Evolutionary conservation across 1,140 invertebrate species (phyloP).

Genomic region (Danaus melanippus): DNA sequence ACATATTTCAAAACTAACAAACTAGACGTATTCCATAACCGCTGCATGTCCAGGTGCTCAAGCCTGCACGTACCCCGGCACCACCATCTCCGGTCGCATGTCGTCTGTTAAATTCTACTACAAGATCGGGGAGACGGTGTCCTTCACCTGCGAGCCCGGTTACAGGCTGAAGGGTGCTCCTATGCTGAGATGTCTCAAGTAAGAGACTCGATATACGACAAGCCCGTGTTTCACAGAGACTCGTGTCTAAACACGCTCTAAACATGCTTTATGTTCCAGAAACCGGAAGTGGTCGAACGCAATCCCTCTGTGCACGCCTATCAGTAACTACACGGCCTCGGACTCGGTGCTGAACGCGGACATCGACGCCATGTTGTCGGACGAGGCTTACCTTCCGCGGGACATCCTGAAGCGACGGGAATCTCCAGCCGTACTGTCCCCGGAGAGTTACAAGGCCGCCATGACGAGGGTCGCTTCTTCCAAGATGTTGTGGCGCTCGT

Average conservation of each 20-base stretch:
- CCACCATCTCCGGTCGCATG: conserved; percentile 86
- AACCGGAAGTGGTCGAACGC: conserved; percentile 90
- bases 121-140: conserved; percentile 87
- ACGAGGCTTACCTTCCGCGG: conserved; percentile 43
- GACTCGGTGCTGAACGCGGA: conserved; percentile 52
- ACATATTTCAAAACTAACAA: background rate
- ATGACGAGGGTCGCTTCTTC: conserved; percentile 58
- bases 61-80: conserved; percentile 88
- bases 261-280: conserved; percentile 39
- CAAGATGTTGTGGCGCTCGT: conserved; percentile 39
- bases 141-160: conserved; percentile 86
- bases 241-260: too few relatives aligned
- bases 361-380: conserved; percentile 67
- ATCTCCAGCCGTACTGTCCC: conserved; percentile 58
- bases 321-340: conserved; percentile 49
- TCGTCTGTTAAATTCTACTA: conserved; percentile 91
- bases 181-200: conserved; percentile 81
- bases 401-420: conserved; percentile 55
- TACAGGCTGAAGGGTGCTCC: conserved; percentile 81
- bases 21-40: background rate
- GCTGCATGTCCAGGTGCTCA: conserved; percentile 75
- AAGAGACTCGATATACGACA: conserved; percentile 19
- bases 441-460: conserved; percentile 56
- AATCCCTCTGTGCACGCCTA: conserved; percentile 78
- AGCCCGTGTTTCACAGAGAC: background rate